Evolutionary conservation across 2,888 invertebrate genomes (phyloP).

Genomic region (Heteropelma amictum): DNA sequence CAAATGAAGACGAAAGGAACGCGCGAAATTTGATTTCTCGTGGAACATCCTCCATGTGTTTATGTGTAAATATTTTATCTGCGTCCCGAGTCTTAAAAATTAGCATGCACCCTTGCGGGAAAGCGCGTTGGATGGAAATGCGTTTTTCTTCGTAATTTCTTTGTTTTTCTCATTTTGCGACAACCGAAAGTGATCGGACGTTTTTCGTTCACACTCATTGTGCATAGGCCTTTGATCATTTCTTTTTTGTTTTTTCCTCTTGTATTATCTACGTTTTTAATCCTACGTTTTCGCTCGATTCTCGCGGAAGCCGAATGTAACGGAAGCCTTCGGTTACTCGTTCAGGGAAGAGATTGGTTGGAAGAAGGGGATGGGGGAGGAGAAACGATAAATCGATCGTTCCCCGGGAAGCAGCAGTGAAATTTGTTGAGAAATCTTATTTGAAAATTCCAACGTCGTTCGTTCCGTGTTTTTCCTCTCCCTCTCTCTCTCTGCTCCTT

Average conservation of each 20-base stretch:
- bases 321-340: constrained; percentile 47
- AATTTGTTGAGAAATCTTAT: not conserved
- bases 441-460: constrained; percentile 5
- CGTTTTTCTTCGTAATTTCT: not conserved
- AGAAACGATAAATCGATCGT: not conserved
- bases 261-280: constrained; percentile 4
- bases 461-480: not conserved
- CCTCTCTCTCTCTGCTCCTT: not conserved
- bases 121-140: constrained; percentile 34
- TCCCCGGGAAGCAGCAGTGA: constrained; percentile 39
- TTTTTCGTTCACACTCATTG: constrained; percentile 34
- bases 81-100: constrained; percentile 61
- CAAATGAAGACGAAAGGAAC: not conserved
- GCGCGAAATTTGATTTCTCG: not conserved
- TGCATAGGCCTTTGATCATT: constrained; percentile 50
- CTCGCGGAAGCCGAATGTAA: constrained; percentile 39
- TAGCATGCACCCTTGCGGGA: constrained; percentile 49
- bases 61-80: constrained; percentile 46
- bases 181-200: constrained; percentile 18
- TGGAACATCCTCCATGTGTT: constrained; percentile 17
- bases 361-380: too few species aligned
- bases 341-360: too few species aligned
- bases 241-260: not conserved
- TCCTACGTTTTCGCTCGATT: constrained; percentile 13
- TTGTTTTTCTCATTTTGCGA: not conserved